Evolutionary conservation across 2,797 vertebrate species (phyloP).

Genomic region (Amniataba percoides): DNA sequence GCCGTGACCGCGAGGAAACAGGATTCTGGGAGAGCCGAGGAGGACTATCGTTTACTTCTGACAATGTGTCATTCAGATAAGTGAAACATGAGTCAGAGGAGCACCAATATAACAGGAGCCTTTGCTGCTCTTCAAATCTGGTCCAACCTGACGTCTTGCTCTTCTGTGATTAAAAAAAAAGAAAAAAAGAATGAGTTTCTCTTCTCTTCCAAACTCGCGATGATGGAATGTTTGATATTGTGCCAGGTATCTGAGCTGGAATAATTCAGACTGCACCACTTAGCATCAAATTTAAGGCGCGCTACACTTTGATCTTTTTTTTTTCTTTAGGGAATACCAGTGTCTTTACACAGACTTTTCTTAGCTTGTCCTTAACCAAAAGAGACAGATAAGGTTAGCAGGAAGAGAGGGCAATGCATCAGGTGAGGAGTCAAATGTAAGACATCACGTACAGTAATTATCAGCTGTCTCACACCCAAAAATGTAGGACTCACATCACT

Average conservation of each 20-base stretch:
- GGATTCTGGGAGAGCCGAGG: slow-evolving; percentile 67
- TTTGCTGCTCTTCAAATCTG: slow-evolving; percentile 27
- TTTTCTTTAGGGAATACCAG: neutral
- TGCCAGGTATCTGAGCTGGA: slow-evolving; percentile 26
- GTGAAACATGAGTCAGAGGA: slow-evolving; percentile 67
- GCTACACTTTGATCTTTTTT: slow-evolving; percentile 18
- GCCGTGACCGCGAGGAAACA: slow-evolving; percentile 47
- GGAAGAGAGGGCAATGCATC: neutral
- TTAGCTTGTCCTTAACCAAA: neutral
- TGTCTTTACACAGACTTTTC: neutral
- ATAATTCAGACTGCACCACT: slow-evolving; percentile 12
- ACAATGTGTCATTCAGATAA: slow-evolving; percentile 69
- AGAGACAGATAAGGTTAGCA: slow-evolving; percentile 4
- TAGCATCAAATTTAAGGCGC: slow-evolving; percentile 7
- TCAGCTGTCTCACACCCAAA: neutral
- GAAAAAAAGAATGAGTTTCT: neutral
- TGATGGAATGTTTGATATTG: slow-evolving; percentile 35
- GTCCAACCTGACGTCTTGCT: slow-evolving; percentile 5
- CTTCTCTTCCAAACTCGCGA: neutral
- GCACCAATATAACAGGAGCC: slow-evolving; percentile 9
- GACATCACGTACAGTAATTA: neutral
- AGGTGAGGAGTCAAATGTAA: neutral
- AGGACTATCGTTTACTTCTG: slow-evolving; percentile 39
- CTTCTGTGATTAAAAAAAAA: slow-evolving; percentile 2
- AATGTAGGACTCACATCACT: neutral